These are phyloP conservation scores for Hafferia zeledoni DNA, from an alignment of 2,797 vertebrate genomes.

Conservation along the genomic window DNA sequence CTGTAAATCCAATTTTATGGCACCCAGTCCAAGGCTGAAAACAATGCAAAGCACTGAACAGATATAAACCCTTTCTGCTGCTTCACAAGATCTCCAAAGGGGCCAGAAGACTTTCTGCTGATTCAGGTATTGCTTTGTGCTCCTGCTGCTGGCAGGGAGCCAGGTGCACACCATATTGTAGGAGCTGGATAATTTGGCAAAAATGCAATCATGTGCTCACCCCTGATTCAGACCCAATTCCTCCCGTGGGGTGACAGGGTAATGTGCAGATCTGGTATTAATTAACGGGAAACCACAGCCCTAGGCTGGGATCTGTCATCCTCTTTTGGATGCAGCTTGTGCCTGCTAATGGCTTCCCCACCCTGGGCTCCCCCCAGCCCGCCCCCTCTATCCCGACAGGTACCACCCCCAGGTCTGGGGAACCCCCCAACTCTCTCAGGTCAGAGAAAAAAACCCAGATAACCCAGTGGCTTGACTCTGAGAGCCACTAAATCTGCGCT, in stretches of 20 bases:
- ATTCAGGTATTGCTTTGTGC: slow-evolving; percentile 58
- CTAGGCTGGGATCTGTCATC: slow-evolving; percentile 40
- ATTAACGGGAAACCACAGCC: slow-evolving; percentile 35
- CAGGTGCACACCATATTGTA: slow-evolving; percentile 57
- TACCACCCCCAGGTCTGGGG: not conserved
- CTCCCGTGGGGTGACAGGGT: slow-evolving; percentile 36
- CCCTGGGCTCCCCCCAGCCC: not conserved
- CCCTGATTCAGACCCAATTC: slow-evolving; percentile 38
- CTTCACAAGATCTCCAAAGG: slow-evolving; percentile 55
- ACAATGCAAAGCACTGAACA: slow-evolving; percentile 24
- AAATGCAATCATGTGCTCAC: slow-evolving; percentile 29
- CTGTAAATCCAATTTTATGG: slow-evolving; percentile 32
- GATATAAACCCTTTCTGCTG: slow-evolving; percentile 60
- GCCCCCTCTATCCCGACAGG: not conserved
- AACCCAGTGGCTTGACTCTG: not conserved
- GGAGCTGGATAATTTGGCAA: slow-evolving; percentile 56
- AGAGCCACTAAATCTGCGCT: not conserved
- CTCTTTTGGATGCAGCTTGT: slow-evolving; percentile 12
- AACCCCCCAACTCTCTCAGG: not conserved
- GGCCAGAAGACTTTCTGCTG: slow-evolving; percentile 58
- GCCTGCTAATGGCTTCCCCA: not conserved
- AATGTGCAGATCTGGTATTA: slow-evolving; percentile 56
- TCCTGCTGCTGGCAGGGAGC: not conserved
- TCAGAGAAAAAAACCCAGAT: not conserved
- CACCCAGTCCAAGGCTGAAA: slow-evolving; percentile 24